Percentiles rank a stretch among this genome's conserved stretches.
Evolutionary conservation across 2,797 vertebrate genomes (phyloP).

Genomic region (Leptodactylus fallax): DNA sequence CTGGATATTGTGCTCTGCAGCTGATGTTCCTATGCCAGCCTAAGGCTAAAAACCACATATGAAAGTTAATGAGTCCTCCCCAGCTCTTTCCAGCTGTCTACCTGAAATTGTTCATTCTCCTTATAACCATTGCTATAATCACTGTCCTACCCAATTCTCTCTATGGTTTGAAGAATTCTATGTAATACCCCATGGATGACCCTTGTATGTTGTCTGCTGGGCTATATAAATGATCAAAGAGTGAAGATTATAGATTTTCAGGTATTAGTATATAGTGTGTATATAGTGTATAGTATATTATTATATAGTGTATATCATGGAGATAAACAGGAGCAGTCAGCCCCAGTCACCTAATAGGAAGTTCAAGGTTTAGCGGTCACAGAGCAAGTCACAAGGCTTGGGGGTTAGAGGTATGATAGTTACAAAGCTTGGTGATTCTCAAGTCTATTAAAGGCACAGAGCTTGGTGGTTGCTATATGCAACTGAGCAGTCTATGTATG

Average conservation of each 20-base stretch:
- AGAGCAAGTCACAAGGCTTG: too few species aligned
- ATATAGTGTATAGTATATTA: background rate
- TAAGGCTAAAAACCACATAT: conserved; percentile 26
- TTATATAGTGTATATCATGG: too few species aligned
- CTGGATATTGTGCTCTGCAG: conserved; percentile 30
- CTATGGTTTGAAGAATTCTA: background rate
- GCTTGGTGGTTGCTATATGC: too few species aligned
- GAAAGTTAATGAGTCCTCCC: conserved; percentile 26
- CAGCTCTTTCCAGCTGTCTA: conserved; percentile 29
- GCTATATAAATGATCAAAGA: background rate
- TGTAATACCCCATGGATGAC: background rate
- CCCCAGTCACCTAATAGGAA: too few species aligned
- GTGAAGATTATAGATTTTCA: background rate
- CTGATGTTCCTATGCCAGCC: conserved; percentile 16
- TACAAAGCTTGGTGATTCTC: too few species aligned
- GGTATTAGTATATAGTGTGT: background rate
- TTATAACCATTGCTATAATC: conserved; percentile 7
- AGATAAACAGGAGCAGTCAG: too few species aligned
- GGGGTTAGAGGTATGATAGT: too few species aligned
- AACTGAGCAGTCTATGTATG: too few species aligned
- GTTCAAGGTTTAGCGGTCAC: too few species aligned
- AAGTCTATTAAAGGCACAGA: too few species aligned
- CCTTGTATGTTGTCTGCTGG: background rate
- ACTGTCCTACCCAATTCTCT: background rate
- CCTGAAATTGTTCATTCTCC: conserved; percentile 37